Percentiles rank a stretch among this genome's conserved stretches.
phyloP scores from a whole-genome alignment of 2,113 vertebrate species.

The Siniperca knerii region DNA sequence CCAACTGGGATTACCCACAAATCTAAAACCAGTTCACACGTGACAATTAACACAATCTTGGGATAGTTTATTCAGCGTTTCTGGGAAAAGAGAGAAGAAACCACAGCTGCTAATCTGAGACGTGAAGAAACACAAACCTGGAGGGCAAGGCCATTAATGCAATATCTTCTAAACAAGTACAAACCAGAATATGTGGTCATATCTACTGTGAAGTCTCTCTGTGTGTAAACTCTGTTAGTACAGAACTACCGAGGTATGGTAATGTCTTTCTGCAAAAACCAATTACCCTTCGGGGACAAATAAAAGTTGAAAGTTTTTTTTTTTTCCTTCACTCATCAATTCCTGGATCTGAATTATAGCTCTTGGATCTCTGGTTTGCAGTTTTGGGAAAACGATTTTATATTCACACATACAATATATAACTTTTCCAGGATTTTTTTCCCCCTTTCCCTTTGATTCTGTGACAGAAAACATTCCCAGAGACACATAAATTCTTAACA shows the following conservation, averaged over 20 bases:
- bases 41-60: not conserved
- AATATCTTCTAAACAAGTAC: not conserved
- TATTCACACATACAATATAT: not conserved
- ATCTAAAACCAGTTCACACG: not conserved
- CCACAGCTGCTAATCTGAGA: conserved; percentile 22
- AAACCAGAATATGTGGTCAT: conserved; percentile 4
- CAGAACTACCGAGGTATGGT: too few relatives aligned
- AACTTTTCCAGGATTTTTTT: not conserved
- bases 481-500: conserved; percentile 53
- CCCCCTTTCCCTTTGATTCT: not conserved
- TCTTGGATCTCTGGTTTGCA: not conserved
- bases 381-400: not conserved
- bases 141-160: conserved; percentile 11
- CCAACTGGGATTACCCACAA: not conserved
- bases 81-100: conserved; percentile 12
- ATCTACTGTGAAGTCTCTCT: not conserved
- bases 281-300: too few relatives aligned
- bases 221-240: not conserved
- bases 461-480: conserved; percentile 19
- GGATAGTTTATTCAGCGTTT: conserved; percentile 10
- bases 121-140: not conserved
- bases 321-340: not conserved
- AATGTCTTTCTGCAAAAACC: too few relatives aligned
- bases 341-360: conserved; percentile 1
- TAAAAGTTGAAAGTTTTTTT: not conserved